phyloP scores from a whole-genome alignment of 2,888 invertebrate species.

The Ochlodes sylvanus region DNA sequence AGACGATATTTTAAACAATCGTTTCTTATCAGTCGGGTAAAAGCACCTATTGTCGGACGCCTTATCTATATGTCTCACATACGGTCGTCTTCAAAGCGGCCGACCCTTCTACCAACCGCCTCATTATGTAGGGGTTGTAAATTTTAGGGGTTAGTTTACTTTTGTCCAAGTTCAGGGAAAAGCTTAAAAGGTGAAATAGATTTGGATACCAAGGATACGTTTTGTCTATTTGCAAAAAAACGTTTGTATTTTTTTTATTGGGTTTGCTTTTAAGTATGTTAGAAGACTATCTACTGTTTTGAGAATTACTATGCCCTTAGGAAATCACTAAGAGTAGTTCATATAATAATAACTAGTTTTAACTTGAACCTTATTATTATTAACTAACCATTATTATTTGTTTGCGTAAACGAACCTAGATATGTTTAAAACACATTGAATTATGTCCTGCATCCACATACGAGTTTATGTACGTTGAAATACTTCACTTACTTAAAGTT shows the following conservation, averaged over 20 bases:
- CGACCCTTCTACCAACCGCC: slow-evolving; percentile 43
- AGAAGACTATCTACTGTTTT: no score
- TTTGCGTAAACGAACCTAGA: no score
- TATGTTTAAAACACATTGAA: no score
- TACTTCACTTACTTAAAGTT: no score
- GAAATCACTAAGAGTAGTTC: no score
- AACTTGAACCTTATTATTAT: no score
- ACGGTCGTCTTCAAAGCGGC: slow-evolving; percentile 58
- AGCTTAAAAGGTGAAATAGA: slow-evolving; percentile 34
- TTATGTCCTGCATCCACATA: no score
- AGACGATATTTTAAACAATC: slow-evolving; percentile 31
- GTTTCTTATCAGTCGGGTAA: slow-evolving; percentile 59
- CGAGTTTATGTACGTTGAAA: no score
- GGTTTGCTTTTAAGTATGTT: not conserved
- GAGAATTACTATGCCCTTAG: no score
- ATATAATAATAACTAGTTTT: no score
- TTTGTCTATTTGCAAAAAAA: slow-evolving; percentile 17
- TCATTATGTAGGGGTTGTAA: slow-evolving; percentile 35
- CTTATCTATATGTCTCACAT: slow-evolving; percentile 63
- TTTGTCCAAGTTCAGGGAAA: slow-evolving; percentile 33
- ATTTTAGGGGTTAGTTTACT: slow-evolving; percentile 31
- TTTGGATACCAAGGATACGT: not conserved
- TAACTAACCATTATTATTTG: no score
- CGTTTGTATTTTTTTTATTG: slow-evolving; percentile 10
- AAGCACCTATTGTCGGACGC: slow-evolving; percentile 54